Percentiles rank a stretch among this genome's conserved stretches.
These are phyloP conservation scores for Acanthurus leucopareius DNA, from an alignment of 2,797 vertebrate genomes.

Conservation along the genomic window DNA sequence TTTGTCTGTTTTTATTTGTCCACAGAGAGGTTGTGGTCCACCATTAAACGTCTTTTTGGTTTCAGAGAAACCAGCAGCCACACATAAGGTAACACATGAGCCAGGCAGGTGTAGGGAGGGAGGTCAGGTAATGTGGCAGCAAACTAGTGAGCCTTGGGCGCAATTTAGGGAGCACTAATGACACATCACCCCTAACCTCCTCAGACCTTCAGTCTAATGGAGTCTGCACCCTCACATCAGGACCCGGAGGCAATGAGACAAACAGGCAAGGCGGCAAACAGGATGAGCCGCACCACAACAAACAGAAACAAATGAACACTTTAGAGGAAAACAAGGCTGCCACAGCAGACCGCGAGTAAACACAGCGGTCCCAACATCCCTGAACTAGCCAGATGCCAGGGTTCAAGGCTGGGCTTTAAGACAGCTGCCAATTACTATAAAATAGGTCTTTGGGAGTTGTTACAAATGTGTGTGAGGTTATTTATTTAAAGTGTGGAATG, in stretches of 20 bases:
- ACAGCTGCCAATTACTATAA: constrained; percentile 32
- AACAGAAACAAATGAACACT: constrained; percentile 69
- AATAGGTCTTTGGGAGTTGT: constrained; percentile 34
- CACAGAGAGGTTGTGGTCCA: neutral
- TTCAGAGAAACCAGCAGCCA: constrained; percentile 15
- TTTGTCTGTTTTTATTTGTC: constrained; percentile 4
- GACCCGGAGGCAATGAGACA: constrained; percentile 55
- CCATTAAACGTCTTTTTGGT: constrained; percentile 9
- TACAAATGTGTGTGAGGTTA: constrained; percentile 15
- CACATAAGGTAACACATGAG: neutral
- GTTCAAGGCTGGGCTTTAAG: constrained; percentile 33
- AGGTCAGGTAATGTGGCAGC: constrained; percentile 19
- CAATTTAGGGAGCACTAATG: constrained; percentile 67
- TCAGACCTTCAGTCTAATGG: constrained; percentile 70
- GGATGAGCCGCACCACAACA: constrained; percentile 24
- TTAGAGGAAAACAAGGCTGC: constrained; percentile 54
- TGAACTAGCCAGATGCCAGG: constrained; percentile 68
- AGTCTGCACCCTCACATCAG: constrained; percentile 51
- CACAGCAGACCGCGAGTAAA: constrained; percentile 59
- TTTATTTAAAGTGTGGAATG: constrained; percentile 38
- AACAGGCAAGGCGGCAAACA: constrained; percentile 15
- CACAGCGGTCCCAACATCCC: constrained; percentile 59
- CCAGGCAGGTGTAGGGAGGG: constrained; percentile 7
- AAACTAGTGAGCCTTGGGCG: constrained; percentile 46
- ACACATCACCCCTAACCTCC: constrained; percentile 67